phyloP scores from a whole-genome alignment of 2,888 invertebrate genomes.

The Buathra laborator region DNA sequence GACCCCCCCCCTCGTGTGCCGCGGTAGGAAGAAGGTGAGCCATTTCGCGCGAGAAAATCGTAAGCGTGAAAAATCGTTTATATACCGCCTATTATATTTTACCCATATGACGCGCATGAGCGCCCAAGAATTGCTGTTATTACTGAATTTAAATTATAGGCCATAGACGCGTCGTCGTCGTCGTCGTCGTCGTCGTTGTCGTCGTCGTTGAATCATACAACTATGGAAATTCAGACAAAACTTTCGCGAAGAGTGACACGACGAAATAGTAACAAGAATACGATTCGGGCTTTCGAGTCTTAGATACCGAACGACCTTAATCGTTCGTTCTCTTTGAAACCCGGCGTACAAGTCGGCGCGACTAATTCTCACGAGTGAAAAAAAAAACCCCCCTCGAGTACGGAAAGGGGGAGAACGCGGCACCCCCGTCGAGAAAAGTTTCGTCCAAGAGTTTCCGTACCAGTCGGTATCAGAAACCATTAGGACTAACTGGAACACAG shows the following conservation, averaged over 20 bases:
- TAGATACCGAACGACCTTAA: conserved; percentile 59
- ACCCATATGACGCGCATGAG: conserved; percentile 8
- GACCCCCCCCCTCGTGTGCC: background rate
- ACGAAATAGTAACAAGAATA: conserved; percentile 20
- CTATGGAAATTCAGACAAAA: conserved; percentile 41
- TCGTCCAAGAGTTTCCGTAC: conserved; percentile 51
- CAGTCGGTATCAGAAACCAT: conserved; percentile 64
- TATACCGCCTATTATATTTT: conserved; percentile 40
- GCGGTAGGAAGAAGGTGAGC: conserved; percentile 32
- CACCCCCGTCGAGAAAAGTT: conserved; percentile 39
- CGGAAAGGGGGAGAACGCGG: background rate
- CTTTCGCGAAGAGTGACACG: conserved; percentile 48
- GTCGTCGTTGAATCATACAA: background rate
- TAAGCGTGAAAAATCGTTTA: conserved; percentile 59
- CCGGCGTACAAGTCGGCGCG: conserved; percentile 3
- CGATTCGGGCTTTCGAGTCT: conserved; percentile 14
- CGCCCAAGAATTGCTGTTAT: conserved; percentile 43
- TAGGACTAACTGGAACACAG: conserved; percentile 56
- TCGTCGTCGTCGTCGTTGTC: conserved; percentile 10
- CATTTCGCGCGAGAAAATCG: conserved; percentile 51
- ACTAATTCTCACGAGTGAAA: conserved; percentile 41
- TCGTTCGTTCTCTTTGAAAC: conserved; percentile 45
- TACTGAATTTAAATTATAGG: conserved; percentile 44
- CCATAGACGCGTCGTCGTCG: background rate
- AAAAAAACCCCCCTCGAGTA: background rate